Evolutionary conservation across 2,888 invertebrate genomes (phyloP).

Genomic region (Taenaris catops): DNA sequence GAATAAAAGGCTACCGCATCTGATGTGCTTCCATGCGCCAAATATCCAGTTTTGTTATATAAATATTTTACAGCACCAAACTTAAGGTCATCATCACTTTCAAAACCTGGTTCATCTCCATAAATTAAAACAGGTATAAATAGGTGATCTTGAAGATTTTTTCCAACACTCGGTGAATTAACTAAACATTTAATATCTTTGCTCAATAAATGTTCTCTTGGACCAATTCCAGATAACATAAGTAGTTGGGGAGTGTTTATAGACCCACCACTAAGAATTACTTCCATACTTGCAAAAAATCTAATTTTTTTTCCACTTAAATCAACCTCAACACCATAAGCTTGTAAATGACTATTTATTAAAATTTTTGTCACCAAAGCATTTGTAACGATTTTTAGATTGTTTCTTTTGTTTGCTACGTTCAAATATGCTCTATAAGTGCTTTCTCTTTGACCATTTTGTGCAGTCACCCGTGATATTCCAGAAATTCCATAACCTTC

Average conservation of each 20-base stretch:
- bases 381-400: too few species aligned
- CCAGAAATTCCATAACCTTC: constrained; percentile 54
- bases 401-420: constrained; percentile 33
- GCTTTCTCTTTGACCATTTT: constrained; percentile 63
- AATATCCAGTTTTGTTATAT: constrained; percentile 64
- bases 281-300: constrained; percentile 32
- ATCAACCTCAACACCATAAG: constrained; percentile 34
- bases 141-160: constrained; percentile 41
- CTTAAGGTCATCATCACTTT: constrained; percentile 30
- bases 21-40: constrained; percentile 64
- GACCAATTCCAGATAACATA: constrained; percentile 44
- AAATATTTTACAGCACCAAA: constrained; percentile 65
- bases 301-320: constrained; percentile 33
- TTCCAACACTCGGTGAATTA: constrained; percentile 42
- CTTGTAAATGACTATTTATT: constrained; percentile 37
- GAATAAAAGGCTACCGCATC: constrained; percentile 66
- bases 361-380: constrained; percentile 68
- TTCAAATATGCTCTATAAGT: constrained; percentile 64
- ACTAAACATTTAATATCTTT: constrained; percentile 32
- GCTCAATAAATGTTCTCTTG: constrained; percentile 31
- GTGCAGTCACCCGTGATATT: constrained; percentile 57
- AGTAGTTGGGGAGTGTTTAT: constrained; percentile 38
- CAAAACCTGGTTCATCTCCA: constrained; percentile 36
- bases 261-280: constrained; percentile 37
- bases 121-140: constrained; percentile 49